Evolutionary conservation across 2,113 vertebrate genomes (phyloP).

Genomic region (Aphyosemion australe): DNA sequence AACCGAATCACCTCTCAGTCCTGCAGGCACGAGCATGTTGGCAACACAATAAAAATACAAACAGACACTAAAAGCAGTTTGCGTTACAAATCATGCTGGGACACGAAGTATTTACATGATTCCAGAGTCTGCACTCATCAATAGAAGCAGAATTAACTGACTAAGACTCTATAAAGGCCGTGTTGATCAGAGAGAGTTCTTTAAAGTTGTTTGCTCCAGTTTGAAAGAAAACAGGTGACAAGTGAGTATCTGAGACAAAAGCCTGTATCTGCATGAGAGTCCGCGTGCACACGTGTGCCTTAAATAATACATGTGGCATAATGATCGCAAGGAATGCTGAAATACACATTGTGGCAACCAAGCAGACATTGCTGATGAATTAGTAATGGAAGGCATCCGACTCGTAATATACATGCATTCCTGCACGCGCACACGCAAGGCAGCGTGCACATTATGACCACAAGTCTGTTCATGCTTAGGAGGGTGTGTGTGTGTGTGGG

Average conservation of each 20-base stretch:
- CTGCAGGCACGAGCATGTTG: not conserved
- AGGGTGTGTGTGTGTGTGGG: not conserved
- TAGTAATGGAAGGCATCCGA: constrained; percentile 66
- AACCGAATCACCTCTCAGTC: not conserved
- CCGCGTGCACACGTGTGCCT: constrained; percentile 45
- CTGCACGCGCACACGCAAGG: constrained; percentile 3
- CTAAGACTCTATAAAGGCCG: no score
- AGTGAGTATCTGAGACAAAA: constrained; percentile 60
- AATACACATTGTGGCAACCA: constrained; percentile 71
- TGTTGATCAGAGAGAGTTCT: not conserved
- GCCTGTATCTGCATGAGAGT: constrained; percentile 60
- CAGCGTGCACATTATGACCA: constrained; percentile 11
- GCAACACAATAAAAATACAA: not conserved
- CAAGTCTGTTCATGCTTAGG: constrained; percentile 33
- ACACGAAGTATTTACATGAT: not conserved
- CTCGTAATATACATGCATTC: constrained; percentile 53
- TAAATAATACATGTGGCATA: constrained; percentile 77
- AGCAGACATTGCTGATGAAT: constrained; percentile 76
- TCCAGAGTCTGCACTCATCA: not conserved
- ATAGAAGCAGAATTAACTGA: no score
- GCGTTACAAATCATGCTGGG: accelerated
- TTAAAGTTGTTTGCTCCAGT: constrained; percentile 22
- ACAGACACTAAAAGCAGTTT: not conserved
- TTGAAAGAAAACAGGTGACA: constrained; percentile 46
- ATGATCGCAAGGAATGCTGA: constrained; percentile 72